phyloP scores from a whole-genome alignment of 2,888 invertebrate genomes.

The Linhomoeus sp. region DNA sequence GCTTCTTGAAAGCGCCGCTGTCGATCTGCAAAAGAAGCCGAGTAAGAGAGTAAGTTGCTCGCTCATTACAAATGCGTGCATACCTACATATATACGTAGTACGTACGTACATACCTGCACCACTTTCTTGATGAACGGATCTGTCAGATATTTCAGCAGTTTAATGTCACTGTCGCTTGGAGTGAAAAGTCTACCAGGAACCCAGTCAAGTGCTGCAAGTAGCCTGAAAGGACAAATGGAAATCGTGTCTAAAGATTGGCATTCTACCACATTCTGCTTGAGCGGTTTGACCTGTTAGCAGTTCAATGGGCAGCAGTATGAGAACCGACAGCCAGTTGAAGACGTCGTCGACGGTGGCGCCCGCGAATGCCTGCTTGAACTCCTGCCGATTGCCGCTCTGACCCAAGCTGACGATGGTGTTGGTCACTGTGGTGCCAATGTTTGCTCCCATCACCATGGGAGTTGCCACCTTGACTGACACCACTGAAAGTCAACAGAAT shows the following conservation, averaged over 20 bases:
- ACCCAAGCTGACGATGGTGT: conserved; percentile 33
- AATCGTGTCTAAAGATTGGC: no score
- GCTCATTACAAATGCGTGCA: no score
- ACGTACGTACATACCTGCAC: no score
- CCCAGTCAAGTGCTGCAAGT: conserved; percentile 15
- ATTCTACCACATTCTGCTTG: no score
- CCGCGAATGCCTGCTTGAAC: conserved; percentile 37
- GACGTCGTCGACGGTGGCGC: conserved; percentile 39
- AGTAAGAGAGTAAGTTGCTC: no score
- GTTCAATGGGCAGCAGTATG: conserved; percentile 36
- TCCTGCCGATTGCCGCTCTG: conserved; percentile 26
- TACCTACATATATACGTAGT: no score
- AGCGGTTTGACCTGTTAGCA: conserved; percentile 26
- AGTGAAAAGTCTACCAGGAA: conserved; percentile 14
- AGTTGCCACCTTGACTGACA: conserved; percentile 10
- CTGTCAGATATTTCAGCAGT: conserved; percentile 15
- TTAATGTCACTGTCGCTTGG: conserved; percentile 10
- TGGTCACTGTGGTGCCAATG: conserved; percentile 37
- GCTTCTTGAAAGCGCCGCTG: no score
- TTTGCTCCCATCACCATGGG: conserved; percentile 38
- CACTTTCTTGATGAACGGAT: conserved; percentile 17
- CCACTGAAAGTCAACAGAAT: no score
- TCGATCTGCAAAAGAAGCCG: no score
- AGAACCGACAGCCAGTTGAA: conserved; percentile 39
- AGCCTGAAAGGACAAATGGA: conserved; percentile 8